Evolutionary conservation across 2,888 invertebrate genomes (phyloP).

Genomic region (Drosophila fungiperda): DNA sequence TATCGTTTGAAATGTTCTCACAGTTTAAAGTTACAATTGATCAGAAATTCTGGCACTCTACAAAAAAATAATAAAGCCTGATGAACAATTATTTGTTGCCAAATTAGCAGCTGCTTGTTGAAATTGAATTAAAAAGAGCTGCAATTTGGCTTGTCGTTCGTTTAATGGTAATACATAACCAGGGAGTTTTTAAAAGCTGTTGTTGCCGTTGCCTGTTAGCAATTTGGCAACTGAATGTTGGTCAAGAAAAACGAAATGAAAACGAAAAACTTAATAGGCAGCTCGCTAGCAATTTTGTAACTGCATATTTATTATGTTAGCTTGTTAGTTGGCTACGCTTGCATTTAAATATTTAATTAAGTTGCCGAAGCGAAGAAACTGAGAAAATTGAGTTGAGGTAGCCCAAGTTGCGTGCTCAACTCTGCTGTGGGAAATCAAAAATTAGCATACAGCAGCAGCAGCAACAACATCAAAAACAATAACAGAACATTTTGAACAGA

Average conservation of each 20-base stretch:
- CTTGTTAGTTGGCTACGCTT: constrained; percentile 30
- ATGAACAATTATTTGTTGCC: constrained; percentile 32
- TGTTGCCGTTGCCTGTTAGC: constrained; percentile 30
- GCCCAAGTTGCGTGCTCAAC: constrained; percentile 26
- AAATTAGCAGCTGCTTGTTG: constrained; percentile 37
- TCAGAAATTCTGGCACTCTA: constrained; percentile 11
- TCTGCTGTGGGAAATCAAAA: constrained; percentile 25
- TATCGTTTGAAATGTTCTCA: constrained; percentile 19
- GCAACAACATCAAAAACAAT: not conserved
- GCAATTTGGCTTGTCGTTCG: constrained; percentile 18
- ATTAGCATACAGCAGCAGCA: constrained; percentile 48
- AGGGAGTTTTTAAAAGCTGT: constrained; percentile 16
- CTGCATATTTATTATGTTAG: constrained; percentile 25
- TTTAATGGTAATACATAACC: constrained; percentile 25
- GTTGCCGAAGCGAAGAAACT: constrained; percentile 27
- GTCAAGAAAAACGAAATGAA: constrained; percentile 46
- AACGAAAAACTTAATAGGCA: constrained; percentile 47
- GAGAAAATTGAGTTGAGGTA: constrained; percentile 18
- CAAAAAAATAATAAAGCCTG: not conserved
- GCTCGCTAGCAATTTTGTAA: constrained; percentile 40
- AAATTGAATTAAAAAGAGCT: constrained; percentile 19
- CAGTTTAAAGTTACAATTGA: constrained; percentile 39
- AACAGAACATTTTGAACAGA: constrained; percentile 33
- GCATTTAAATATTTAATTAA: constrained; percentile 65
- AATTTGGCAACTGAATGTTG: constrained; percentile 55